phyloP scores from a whole-genome alignment of 2,797 vertebrate species.

The Rhinoraja longicauda region DNA sequence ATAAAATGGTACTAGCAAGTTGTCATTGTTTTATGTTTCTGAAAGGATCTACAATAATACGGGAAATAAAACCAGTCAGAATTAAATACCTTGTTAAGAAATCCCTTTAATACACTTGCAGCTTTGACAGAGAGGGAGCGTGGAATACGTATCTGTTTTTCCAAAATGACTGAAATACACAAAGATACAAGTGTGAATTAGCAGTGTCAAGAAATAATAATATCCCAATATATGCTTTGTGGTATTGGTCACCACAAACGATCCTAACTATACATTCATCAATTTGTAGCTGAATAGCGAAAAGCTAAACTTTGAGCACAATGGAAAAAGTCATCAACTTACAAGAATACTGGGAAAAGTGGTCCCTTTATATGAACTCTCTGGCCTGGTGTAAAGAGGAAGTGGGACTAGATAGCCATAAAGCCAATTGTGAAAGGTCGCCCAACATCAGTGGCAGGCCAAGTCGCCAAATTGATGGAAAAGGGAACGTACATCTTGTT shows the following conservation, averaged over 20 bases:
- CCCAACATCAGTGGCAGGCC: no score
- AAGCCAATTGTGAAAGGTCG: no score
- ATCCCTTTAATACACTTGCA: conserved; percentile 94
- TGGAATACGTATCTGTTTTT: conserved; percentile 96
- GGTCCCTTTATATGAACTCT: no score
- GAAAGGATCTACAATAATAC: neutral
- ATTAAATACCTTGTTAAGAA: conserved; percentile 87
- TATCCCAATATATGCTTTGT: neutral
- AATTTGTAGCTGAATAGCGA: neutral
- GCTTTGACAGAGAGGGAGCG: conserved; percentile 97
- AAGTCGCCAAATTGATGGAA: no score
- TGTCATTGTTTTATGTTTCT: neutral
- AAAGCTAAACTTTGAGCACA: no score
- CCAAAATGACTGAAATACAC: conserved; percentile 79
- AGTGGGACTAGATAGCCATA: no score
- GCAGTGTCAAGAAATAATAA: neutral
- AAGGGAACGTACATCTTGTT: no score
- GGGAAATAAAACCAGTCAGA: neutral
- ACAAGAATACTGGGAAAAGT: no score
- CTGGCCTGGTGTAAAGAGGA: no score
- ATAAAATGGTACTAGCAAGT: neutral
- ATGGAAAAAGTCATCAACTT: no score
- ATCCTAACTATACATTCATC: neutral
- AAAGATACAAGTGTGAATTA: conserved; percentile 40
- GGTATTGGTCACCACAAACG: neutral